Evolutionary conservation across 1,140 invertebrate species (phyloP).

Genomic region (Forficula auricularia): DNA sequence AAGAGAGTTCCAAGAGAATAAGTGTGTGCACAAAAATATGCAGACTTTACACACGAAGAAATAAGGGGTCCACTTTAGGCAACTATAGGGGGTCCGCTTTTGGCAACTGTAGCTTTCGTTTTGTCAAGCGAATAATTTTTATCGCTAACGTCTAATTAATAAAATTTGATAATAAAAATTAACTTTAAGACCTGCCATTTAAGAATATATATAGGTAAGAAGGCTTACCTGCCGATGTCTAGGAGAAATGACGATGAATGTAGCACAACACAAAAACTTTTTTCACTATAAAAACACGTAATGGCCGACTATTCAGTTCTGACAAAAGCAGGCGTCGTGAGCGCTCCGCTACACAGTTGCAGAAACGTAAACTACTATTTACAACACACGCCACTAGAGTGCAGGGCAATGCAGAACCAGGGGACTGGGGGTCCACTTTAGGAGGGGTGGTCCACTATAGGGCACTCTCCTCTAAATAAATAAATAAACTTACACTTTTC

Average conservation of each 20-base stretch:
- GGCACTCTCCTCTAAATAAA: too few relatives aligned
- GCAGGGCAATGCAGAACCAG: too few relatives aligned
- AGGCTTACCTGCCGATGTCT: neutral
- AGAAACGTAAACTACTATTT: too few relatives aligned
- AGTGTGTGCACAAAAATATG: neutral
- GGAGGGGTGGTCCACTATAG: too few relatives aligned
- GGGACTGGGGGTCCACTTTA: too few relatives aligned
- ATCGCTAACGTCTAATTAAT: neutral
- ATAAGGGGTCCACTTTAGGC: neutral
- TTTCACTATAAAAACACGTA: neutral
- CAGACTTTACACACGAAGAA: neutral
- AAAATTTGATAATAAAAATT: neutral
- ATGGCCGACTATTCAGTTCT: neutral
- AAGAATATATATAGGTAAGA: neutral
- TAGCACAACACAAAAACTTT: neutral
- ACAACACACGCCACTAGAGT: too few relatives aligned
- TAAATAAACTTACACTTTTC: too few relatives aligned
- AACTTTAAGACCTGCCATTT: neutral
- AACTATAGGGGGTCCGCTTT: conserved; percentile 2
- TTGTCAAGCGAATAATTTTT: neutral
- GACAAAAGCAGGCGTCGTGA: too few relatives aligned
- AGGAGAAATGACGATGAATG: neutral
- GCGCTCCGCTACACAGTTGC: too few relatives aligned
- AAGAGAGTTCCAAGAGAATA: conserved; percentile 3
- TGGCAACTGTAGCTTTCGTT: neutral